A percentile compares a stretch with the other conserved stretches of the same genome.
Evolutionary conservation across 2,888 invertebrate genomes (phyloP).

Genomic region (Parnassius apollo): DNA sequence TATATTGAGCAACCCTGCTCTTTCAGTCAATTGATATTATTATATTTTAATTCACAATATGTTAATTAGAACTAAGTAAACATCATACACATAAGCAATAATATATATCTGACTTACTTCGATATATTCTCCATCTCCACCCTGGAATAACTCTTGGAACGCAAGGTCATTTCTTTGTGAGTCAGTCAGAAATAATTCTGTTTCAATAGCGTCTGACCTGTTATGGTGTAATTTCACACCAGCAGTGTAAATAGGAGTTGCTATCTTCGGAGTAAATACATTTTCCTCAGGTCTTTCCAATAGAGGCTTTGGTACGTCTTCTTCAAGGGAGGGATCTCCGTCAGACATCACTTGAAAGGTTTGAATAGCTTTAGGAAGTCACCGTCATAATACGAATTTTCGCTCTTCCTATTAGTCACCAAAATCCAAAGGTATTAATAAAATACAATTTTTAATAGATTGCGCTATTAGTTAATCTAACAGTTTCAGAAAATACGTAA

Average conservation of each 20-base stretch:
- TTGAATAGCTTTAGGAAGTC: conserved; percentile 25
- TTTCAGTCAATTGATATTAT: no score
- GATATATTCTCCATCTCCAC: conserved; percentile 63
- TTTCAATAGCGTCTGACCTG: conserved; percentile 60
- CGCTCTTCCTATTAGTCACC: conserved; percentile 21
- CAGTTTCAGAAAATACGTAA: not conserved
- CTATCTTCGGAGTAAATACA: conserved; percentile 74
- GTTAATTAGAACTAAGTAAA: no score
- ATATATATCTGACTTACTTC: conserved; percentile 46
- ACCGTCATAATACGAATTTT: conserved; percentile 26
- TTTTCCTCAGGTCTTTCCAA: conserved; percentile 64
- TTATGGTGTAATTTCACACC: conserved; percentile 66
- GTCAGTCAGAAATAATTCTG: conserved; percentile 66
- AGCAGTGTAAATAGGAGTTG: conserved; percentile 68
- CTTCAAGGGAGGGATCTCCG: conserved; percentile 77
- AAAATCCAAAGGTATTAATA: conserved; percentile 14
- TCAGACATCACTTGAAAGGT: conserved; percentile 72
- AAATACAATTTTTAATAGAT: conserved; percentile 35
- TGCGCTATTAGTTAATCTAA: not conserved
- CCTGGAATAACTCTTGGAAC: conserved; percentile 65
- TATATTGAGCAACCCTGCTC: no score
- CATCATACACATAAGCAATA: no score
- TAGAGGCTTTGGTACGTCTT: conserved; percentile 70
- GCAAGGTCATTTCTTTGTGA: conserved; percentile 72
- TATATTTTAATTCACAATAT: no score